Percentiles rank a stretch among this genome's conserved stretches.
These are phyloP conservation scores for Colaptes auratus DNA, from an alignment of 2,113 vertebrate genomes.

Conservation along the genomic window DNA sequence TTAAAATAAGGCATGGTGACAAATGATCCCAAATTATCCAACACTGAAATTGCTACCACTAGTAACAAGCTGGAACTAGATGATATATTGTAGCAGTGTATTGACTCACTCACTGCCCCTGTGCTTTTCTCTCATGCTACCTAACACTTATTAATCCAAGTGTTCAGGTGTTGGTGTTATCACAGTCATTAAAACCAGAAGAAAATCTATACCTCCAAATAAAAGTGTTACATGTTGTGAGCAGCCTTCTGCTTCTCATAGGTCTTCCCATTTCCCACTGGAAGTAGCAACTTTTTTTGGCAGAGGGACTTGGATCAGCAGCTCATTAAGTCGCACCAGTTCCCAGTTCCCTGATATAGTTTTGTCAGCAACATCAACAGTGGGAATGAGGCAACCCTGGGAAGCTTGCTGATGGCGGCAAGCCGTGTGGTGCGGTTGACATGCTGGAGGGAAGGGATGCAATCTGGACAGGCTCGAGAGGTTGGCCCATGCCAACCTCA, in stretches of 20 bases:
- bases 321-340: neutral
- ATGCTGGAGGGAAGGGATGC: too few relatives aligned
- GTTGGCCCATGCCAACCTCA: too few relatives aligned
- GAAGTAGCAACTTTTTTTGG: neutral
- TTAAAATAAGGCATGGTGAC: neutral
- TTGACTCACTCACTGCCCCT: neutral
- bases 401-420: too few relatives aligned
- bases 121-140: neutral
- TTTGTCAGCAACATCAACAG: too few relatives aligned
- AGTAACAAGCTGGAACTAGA: neutral
- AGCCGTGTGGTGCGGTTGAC: too few relatives aligned
- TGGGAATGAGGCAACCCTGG: too few relatives aligned
- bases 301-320: neutral
- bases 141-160: neutral
- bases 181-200: neutral
- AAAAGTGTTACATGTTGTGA: neutral
- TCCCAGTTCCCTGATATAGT: neutral
- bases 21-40: neutral
- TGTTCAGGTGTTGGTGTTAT: neutral
- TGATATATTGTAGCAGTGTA: neutral
- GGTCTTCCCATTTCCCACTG: neutral
- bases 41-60: neutral
- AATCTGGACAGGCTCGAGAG: too few relatives aligned
- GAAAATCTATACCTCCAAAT: rapidly evolving
- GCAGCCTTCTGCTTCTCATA: neutral